phyloP scores from a whole-genome alignment of 2,113 vertebrate species.

The Stigmatopora nigra region DNA sequence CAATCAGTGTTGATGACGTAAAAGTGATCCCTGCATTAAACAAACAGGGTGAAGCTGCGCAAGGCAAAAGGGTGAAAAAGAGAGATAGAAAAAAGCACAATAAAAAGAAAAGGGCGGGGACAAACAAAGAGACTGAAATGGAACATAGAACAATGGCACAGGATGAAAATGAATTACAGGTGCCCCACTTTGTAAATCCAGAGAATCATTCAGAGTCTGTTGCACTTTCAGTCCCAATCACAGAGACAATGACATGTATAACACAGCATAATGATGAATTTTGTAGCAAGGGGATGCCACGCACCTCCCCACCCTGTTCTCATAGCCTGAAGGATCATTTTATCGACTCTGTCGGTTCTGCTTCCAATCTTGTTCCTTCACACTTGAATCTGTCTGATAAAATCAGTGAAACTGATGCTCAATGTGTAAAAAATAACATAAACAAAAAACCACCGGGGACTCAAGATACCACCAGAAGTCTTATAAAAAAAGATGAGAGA shows the following conservation, averaged over 20 bases:
- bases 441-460: constrained; percentile 31
- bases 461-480: constrained; percentile 25
- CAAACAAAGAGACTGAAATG: constrained; percentile 9
- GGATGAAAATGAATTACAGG: constrained; percentile 22
- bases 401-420: constrained; percentile 28
- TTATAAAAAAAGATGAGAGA: constrained; percentile 37
- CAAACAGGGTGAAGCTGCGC: not conserved
- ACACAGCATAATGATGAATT: constrained; percentile 36
- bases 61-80: constrained; percentile 36
- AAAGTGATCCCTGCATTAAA: constrained; percentile 2
- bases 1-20: constrained; percentile 2
- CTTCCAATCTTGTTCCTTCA: constrained; percentile 27
- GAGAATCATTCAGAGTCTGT: constrained; percentile 14
- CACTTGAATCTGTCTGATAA: constrained; percentile 42
- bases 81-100: constrained; percentile 44
- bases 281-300: constrained; percentile 48
- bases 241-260: constrained; percentile 28
- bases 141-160: not conserved
- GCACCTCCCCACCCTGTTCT: constrained; percentile 29
- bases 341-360: constrained; percentile 43
- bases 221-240: constrained; percentile 8
- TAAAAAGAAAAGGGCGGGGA: constrained; percentile 42
- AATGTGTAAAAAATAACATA: constrained; percentile 26
- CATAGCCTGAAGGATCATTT: constrained; percentile 50
- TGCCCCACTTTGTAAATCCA: constrained; percentile 5